phyloP scores from a whole-genome alignment of 2,797 vertebrate species.

The Pelochelys cantorii region DNA sequence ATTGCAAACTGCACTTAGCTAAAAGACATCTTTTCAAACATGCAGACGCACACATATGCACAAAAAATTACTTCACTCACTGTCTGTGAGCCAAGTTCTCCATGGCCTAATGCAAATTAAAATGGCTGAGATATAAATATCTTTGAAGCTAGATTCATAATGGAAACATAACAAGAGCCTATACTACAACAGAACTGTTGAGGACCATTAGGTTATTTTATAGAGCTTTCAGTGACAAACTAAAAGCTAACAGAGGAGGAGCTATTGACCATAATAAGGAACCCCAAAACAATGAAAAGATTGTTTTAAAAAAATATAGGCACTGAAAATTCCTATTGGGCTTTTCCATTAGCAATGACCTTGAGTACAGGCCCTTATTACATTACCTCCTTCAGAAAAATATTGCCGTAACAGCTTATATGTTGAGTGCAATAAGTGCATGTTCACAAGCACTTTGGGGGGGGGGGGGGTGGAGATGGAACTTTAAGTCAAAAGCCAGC shows the following conservation, averaged over 20 bases:
- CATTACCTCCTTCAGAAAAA: constrained; percentile 58
- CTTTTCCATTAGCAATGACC: constrained; percentile 36
- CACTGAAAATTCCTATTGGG: constrained; percentile 29
- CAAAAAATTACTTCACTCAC: constrained; percentile 62
- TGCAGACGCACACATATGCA: background rate
- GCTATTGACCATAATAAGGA: constrained; percentile 61
- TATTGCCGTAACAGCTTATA: background rate
- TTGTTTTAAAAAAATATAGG: constrained; percentile 45
- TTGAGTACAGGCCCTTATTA: constrained; percentile 36
- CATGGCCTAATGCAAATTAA: constrained; percentile 77
- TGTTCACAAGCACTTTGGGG: background rate
- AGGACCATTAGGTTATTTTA: constrained; percentile 68
- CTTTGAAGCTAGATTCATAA: constrained; percentile 62
- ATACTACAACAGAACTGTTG: constrained; percentile 46
- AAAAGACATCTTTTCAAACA: constrained; percentile 43
- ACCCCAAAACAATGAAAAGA: constrained; percentile 51
- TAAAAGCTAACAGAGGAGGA: constrained; percentile 59
- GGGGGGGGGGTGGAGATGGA: constrained; percentile 4
- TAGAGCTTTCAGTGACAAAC: constrained; percentile 39
- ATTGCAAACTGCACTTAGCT: constrained; percentile 53
- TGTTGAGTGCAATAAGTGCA: constrained; percentile 21
- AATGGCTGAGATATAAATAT: constrained; percentile 73
- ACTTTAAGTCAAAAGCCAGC: constrained; percentile 38
- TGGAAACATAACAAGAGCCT: constrained; percentile 62
- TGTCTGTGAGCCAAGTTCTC: constrained; percentile 70